Conservation (phyloP, 2,113 vertebrate genomes). For the Pristiophorus japonicus region DNA sequence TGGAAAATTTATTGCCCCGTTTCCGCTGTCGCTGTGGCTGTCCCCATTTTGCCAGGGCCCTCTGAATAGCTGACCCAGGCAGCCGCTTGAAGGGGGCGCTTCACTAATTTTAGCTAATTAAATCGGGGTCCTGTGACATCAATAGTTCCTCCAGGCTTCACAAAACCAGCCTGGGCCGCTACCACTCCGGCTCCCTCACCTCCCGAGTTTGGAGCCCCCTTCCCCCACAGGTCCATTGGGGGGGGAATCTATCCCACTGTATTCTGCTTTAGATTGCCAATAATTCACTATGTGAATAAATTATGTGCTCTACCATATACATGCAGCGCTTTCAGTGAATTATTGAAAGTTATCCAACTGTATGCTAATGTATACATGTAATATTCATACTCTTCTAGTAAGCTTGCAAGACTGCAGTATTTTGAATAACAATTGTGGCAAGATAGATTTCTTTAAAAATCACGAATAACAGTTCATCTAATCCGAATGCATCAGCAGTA, state of each 20-base stretch:
- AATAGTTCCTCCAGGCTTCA: neutral
- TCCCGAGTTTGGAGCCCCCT: neutral
- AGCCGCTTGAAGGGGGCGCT: neutral
- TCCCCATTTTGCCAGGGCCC: neutral
- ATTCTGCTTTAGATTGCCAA: neutral
- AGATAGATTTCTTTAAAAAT: neutral
- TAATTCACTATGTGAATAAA: neutral
- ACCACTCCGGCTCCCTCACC: neutral
- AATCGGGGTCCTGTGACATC: neutral
- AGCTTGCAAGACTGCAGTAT: neutral
- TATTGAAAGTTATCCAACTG: neutral
- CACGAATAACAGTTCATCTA: neutral
- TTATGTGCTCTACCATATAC: neutral
- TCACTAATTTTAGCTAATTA: neutral
- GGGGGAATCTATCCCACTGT: too few species aligned
- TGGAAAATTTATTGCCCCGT: neutral
- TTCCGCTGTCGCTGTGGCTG: neutral
- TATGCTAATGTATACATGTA: neutral
- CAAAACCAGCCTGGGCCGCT: neutral
- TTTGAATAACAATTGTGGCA: neutral
- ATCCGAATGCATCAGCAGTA: neutral
- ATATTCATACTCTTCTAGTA: neutral
- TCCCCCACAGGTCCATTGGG: too few species aligned
- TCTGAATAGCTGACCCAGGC: too few species aligned
- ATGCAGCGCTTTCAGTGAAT: neutral